These are phyloP conservation scores for Gorsachius goisagi DNA, from an alignment of 2,113 vertebrate genomes.

Conservation along the genomic window DNA sequence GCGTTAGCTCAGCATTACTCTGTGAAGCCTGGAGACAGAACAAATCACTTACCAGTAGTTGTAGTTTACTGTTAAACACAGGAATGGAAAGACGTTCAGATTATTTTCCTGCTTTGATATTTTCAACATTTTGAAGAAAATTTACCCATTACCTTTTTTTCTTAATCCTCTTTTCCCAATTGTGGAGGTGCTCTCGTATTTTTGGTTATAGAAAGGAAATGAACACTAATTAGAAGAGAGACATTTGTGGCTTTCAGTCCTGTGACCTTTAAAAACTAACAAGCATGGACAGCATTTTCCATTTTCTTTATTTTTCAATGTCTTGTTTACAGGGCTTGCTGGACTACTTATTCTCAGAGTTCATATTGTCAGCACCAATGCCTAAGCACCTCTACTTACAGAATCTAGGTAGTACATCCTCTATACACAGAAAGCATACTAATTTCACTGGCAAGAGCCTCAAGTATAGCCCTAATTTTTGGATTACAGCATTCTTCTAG, in stretches of 20 bases:
- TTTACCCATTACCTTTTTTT: background rate
- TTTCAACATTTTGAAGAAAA: background rate
- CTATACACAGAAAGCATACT: background rate
- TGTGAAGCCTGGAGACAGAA: background rate
- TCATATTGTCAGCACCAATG: background rate
- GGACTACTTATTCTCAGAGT: background rate
- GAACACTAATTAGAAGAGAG: background rate
- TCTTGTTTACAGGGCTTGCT: background rate
- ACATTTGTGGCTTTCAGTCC: background rate
- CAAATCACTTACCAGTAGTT: background rate
- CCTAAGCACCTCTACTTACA: background rate
- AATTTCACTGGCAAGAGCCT: background rate
- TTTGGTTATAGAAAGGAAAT: background rate
- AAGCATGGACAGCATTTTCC: background rate
- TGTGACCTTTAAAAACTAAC: background rate
- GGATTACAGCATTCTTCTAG: background rate
- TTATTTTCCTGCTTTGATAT: background rate
- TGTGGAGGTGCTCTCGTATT: background rate
- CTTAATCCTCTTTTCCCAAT: background rate
- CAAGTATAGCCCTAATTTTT: background rate
- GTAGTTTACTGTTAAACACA: background rate
- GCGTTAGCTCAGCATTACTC: background rate
- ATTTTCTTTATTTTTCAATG: background rate
- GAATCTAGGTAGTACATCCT: background rate
- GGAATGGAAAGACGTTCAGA: background rate